These are phyloP conservation scores for Columba livia DNA, from an alignment of 2,113 vertebrate genomes.

Conservation along the genomic window DNA sequence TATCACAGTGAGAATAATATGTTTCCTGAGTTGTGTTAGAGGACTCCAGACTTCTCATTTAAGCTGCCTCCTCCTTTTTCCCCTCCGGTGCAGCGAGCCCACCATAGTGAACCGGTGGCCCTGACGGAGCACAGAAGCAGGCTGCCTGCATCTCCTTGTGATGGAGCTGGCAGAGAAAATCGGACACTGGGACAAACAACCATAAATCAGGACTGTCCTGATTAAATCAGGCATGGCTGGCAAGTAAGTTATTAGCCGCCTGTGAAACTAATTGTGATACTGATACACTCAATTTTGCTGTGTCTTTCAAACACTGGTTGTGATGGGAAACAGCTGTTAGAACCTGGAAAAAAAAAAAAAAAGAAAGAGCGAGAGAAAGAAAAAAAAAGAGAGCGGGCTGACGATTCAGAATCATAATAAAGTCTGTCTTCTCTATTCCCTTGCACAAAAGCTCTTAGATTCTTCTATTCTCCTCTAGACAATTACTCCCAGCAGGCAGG, in stretches of 20 bases:
- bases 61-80: background rate
- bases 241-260: conserved; percentile 75
- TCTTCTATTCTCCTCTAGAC: conserved; percentile 73
- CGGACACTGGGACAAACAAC: conserved; percentile 68
- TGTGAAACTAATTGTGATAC: conserved; percentile 75
- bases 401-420: conserved; percentile 66
- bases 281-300: conserved; percentile 68
- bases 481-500: conserved; percentile 74
- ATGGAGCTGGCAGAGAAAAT: conserved; percentile 53
- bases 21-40: background rate
- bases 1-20: background rate
- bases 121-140: background rate
- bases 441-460: conserved; percentile 70
- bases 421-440: conserved; percentile 73
- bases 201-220: conserved; percentile 69
- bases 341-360: conserved; percentile 8
- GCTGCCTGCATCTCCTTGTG: conserved; percentile 41
- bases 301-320: conserved; percentile 75
- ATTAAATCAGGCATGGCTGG: conserved; percentile 71
- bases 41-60: conserved; percentile 21
- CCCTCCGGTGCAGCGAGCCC: background rate
- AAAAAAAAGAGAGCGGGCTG: conserved; percentile 32
- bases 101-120: conserved; percentile 3
- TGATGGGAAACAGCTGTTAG: conserved; percentile 80
- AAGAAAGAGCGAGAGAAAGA: background rate